Evolutionary conservation across 2,888 invertebrate genomes (phyloP), one percentile per base, ranked within the genome.

Genomic region (Siphlonurus alternatus): DNA sequence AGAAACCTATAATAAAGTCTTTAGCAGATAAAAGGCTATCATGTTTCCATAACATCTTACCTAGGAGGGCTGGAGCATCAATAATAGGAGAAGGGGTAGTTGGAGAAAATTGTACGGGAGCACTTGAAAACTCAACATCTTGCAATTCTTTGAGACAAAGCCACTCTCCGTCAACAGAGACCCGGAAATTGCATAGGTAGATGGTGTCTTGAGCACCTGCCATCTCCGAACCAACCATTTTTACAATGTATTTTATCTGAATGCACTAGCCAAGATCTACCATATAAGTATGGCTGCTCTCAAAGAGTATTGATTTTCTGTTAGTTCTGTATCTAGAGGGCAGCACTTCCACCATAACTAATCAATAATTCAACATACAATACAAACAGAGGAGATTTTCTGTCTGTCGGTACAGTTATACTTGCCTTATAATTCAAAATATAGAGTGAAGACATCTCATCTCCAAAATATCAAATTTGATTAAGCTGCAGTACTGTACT

Each of bases 151-250:
- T 91, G 65, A 96, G 79, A 74, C 96, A 96, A 66, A 96, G 81
- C 96, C 96, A 96, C 76, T 96, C 96, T 66, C 96, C 96, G 73
- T 96, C 95, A 59, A 96, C 96, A 63, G 94, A 94, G 3, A 96
- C 96, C 65, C 96, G 88, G 77, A 96, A 96, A 76, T 96, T 96
- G 80, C 96, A 96, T 76, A 96, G 79, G 78, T 96, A 96, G 72
- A 96, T 94, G 65, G 95, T 96, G 76, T 96, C 95, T 78, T 94
- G 93, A 61, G 93, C 94, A 70, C 90, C 90, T 71, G 87, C 86
- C 84, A 88, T 86, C 71, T 87, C 87, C 80, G 80, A 63, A 66
- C 68, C 68, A 53, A 68, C 64, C 68, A 68, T 67, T 61, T 7
- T 67, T 61, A 51, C 53, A 23, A n/a, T n/a, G n/a, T n/a, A n/a